Percentiles rank a stretch among this genome's conserved stretches.
These are phyloP conservation scores for Rhagoletis zephyria DNA, from an alignment of 1,140 invertebrate genomes.

Conservation along the genomic window DNA sequence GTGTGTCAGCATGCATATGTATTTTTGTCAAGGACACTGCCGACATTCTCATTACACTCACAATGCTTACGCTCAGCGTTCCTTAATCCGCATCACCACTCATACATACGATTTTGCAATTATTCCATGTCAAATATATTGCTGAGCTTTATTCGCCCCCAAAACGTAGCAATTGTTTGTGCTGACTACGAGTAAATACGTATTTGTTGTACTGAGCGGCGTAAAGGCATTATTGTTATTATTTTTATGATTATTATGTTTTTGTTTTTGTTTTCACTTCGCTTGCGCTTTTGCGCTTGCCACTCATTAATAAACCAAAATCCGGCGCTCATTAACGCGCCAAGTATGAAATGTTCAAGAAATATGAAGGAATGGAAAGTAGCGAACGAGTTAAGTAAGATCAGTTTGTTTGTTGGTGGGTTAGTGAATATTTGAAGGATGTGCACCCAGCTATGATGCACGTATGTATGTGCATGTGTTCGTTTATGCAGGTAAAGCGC, in stretches of 20 bases:
- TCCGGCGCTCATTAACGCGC: conserved; percentile 18
- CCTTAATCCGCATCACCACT: conserved; percentile 13
- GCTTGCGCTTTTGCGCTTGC: conserved; percentile 4
- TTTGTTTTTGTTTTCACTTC: conserved; percentile 11
- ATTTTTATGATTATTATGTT: conserved; percentile 44
- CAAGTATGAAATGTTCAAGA: neutral
- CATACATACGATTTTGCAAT: conserved; percentile 9
- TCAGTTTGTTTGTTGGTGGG: neutral
- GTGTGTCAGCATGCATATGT: neutral
- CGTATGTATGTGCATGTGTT: neutral
- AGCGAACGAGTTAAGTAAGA: neutral
- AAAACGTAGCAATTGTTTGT: neutral
- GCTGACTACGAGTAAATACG: neutral
- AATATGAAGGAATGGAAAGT: neutral
- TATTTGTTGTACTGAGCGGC: conserved; percentile 8
- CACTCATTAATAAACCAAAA: conserved; percentile 43
- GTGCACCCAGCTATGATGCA: too few relatives aligned
- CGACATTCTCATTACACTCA: neutral
- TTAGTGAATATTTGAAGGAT: neutral
- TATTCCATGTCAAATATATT: neutral
- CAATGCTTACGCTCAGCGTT: neutral
- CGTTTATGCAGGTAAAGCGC: neutral
- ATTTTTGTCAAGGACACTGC: conserved; percentile 28
- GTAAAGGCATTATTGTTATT: conserved; percentile 30
- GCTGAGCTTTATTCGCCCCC: neutral